phyloP scores from a whole-genome alignment of 2,797 vertebrate genomes.

The Smutsia gigantea region DNA sequence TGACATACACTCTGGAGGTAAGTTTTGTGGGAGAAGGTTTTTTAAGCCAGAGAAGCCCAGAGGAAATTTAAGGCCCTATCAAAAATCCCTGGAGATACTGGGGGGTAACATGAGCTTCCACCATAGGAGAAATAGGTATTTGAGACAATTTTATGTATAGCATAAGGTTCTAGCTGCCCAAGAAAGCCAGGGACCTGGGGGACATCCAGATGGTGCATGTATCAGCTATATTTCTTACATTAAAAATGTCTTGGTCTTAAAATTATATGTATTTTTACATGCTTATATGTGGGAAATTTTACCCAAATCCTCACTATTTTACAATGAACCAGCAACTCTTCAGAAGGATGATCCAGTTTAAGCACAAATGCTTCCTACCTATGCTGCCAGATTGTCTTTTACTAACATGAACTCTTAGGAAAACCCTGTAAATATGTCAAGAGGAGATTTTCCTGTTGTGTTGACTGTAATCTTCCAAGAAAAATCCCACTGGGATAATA shows the following conservation, averaged over 20 bases:
- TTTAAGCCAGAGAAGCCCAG: not conserved
- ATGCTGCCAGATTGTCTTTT: not conserved
- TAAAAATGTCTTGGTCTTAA: slow-evolving; percentile 1
- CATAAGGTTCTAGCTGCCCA: not conserved
- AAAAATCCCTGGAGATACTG: not conserved
- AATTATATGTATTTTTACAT: slow-evolving; percentile 37
- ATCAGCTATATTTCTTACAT: slow-evolving; percentile 5
- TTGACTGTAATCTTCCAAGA: not conserved
- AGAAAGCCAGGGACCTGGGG: not conserved
- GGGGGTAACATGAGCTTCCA: not conserved
- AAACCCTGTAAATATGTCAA: not conserved
- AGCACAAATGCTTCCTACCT: not conserved
- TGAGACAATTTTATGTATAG: not conserved
- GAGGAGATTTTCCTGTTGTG: not conserved
- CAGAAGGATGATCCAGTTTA: not conserved
- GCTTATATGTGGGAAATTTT: not conserved
- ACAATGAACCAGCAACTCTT: not conserved
- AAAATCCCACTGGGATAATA: not conserved
- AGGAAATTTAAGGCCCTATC: not conserved
- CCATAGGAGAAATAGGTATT: not conserved
- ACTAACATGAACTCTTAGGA: not conserved
- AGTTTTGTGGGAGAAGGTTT: not conserved
- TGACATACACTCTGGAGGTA: not conserved
- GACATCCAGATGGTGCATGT: not conserved
- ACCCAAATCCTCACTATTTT: not conserved